A percentile compares a stretch with the other conserved stretches of the same genome.
Conservation (phyloP, 2,113 vertebrate genomes). For the Kryptolebias marmoratus region DNA sequence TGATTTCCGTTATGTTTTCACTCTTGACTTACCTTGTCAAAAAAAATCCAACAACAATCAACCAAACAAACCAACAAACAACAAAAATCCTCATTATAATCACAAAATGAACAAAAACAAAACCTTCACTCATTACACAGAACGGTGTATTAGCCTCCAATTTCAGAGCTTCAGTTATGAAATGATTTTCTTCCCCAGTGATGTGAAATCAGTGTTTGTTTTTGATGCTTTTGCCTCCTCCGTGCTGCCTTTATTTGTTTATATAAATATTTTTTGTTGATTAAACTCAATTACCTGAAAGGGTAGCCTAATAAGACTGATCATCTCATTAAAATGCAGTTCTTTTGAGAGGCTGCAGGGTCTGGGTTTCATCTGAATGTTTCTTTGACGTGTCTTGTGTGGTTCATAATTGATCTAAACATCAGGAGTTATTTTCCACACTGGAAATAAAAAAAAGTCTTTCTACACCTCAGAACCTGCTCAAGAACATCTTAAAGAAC, state of each 20-base stretch:
- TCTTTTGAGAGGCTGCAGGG: background rate
- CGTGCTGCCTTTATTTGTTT: background rate
- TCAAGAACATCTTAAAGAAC: too few relatives aligned
- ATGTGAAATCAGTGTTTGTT: background rate
- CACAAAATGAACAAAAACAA: background rate
- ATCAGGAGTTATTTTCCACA: background rate
- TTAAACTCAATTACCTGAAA: background rate
- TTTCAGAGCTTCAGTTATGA: conserved; percentile 15
- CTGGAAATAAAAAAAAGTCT: too few relatives aligned
- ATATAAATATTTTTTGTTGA: background rate
- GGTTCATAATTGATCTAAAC: background rate
- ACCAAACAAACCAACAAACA: too few relatives aligned
- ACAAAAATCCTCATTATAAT: background rate
- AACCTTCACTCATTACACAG: background rate
- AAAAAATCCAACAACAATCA: too few relatives aligned
- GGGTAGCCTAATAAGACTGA: background rate
- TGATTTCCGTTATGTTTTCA: background rate
- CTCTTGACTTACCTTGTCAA: too few relatives aligned
- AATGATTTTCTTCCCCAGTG: conserved; percentile 13
- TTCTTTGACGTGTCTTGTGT: background rate
- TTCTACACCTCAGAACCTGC: too few relatives aligned
- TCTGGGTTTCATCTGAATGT: background rate
- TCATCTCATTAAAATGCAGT: background rate
- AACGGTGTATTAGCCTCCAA: conserved; percentile 8
- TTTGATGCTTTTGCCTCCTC: background rate